Percentiles rank a stretch among this genome's conserved stretches.
Evolutionary conservation across 2,888 invertebrate genomes (phyloP).

Genomic region (Dastarcus helophoroides): DNA sequence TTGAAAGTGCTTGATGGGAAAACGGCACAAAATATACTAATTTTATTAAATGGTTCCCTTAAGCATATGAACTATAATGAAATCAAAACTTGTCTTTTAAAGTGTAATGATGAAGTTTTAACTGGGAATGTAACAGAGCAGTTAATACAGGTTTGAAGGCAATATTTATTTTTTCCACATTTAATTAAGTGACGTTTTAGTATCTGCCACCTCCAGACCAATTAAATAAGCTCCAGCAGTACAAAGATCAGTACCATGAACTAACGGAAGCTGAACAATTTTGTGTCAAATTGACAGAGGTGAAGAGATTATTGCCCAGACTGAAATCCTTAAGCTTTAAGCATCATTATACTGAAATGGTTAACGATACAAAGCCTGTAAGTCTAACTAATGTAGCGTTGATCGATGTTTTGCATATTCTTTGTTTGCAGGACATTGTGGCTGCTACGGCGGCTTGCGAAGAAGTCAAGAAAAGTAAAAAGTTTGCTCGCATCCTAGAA

Average conservation of each 20-base stretch:
- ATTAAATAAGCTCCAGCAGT: slow-evolving; percentile 68
- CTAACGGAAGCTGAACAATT: slow-evolving; percentile 92
- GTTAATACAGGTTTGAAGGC: slow-evolving; percentile 53
- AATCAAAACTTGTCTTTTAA: slow-evolving; percentile 69
- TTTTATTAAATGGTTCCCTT: slow-evolving; percentile 71
- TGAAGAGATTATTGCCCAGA: slow-evolving; percentile 77
- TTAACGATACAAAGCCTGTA: slow-evolving; percentile 79
- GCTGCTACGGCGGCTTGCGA: slow-evolving; percentile 93
- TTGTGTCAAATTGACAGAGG: slow-evolving; percentile 77
- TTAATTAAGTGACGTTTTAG: slow-evolving; percentile 33
- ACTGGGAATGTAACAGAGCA: slow-evolving; percentile 82
- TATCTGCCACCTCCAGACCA: slow-evolving; percentile 89
- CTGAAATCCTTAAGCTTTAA: slow-evolving; percentile 84
- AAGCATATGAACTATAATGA: slow-evolving; percentile 76
- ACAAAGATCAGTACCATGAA: slow-evolving; percentile 66
- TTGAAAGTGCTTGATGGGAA: slow-evolving; percentile 87
- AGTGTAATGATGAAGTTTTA: slow-evolving; percentile 77
- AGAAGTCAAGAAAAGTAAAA: slow-evolving; percentile 78
- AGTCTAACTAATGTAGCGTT: slow-evolving; percentile 29
- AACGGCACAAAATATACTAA: slow-evolving; percentile 84
- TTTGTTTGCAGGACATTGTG: slow-evolving; percentile 64
- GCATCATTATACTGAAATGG: slow-evolving; percentile 74
- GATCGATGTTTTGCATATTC: slow-evolving; percentile 5
- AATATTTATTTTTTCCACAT: neutral
- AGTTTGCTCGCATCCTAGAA: slow-evolving; percentile 83